Conservation (phyloP, 1,140 invertebrate genomes). For the Pseudachorutes palmiensis region DNA sequence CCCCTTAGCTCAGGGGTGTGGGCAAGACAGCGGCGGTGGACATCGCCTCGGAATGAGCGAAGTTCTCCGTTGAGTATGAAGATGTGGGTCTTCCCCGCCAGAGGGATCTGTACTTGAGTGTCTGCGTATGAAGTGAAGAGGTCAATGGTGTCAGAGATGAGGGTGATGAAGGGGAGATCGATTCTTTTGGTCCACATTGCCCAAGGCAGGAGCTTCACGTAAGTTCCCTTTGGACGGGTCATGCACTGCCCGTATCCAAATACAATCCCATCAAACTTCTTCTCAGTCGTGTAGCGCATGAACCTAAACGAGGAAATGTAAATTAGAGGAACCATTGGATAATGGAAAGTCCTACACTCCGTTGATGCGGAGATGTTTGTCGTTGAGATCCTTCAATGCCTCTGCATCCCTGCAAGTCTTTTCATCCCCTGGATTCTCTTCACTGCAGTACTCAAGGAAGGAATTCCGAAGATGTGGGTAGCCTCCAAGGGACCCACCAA, state of each 20-base stretch:
- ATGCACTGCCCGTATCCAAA: neutral
- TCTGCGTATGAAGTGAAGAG: neutral
- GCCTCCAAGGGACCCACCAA: neutral
- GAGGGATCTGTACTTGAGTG: neutral
- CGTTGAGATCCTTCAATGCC: neutral
- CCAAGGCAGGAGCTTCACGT: neutral
- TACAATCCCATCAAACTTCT: neutral
- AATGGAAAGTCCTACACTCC: constrained; percentile 4
- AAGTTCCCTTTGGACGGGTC: neutral
- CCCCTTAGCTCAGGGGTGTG: neutral
- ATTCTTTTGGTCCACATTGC: neutral
- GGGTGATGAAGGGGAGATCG: neutral
- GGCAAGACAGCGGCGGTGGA: neutral
- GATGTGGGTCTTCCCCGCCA: neutral
- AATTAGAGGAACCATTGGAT: no score
- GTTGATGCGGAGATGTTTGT: neutral
- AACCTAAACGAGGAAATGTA: no score
- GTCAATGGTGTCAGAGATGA: neutral
- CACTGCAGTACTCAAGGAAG: neutral
- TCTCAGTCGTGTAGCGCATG: neutral
- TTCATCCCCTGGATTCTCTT: neutral
- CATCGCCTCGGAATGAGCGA: neutral
- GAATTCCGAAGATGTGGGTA: neutral
- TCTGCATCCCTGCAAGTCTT: neutral
- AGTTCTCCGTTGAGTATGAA: neutral